Evolutionary conservation across 2,797 vertebrate genomes (phyloP), one percentile per base, ranked within the genome.

Genomic region (Pelochelys cantorii): DNA sequence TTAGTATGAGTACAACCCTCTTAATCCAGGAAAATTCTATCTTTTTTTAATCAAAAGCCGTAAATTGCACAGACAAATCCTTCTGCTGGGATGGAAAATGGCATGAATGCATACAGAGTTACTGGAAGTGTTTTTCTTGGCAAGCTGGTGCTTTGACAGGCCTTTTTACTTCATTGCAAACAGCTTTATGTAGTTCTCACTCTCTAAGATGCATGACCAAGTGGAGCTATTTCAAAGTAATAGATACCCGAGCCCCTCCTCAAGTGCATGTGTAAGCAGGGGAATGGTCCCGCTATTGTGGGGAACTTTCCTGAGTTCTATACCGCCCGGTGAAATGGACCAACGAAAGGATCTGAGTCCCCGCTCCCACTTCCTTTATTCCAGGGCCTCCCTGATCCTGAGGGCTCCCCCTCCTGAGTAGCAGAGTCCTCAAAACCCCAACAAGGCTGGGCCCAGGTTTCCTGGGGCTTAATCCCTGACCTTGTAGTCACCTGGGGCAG

Each of bases 221-320:
- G 74, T 22, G 48, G 48, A 62, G 75, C 68, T 93, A 29, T 95
- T 96, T 91, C 86, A 86, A 83, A 93, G 79, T 54, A 90, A 85
- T 1, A 91, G 92, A 83, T 93, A 95, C 86, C 89, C 78, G 92
- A 87, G 62, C 59, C 59, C 31, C 65, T 81, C 83, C 83, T 83
- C 81, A 86, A 84, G 78, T 81, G 79, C 59, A 68, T n/a, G n/a
- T n/a, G n/a, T n/a, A n/a, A n/a, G n/a, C n/a, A n/a, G n/a, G n/a
- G n/a, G n/a, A n/a, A n/a, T n/a, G n/a, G n/a, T n/a, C n/a, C n/a
- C n/a, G n/a, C n/a, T n/a, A n/a, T n/a, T n/a, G n/a, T n/a, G n/a
- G n/a, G n/a, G n/a, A n/a, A n/a, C n/a, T n/a, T n/a, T n/a, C n/a
- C n/a, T n/a, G n/a, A n/a, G n/a, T n/a, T n/a, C n/a, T n/a, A n/a